Evolutionary conservation across 2,888 invertebrate genomes (phyloP), one percentile per base, ranked within the genome.

Genomic region (Dryadula phaetusa): DNA sequence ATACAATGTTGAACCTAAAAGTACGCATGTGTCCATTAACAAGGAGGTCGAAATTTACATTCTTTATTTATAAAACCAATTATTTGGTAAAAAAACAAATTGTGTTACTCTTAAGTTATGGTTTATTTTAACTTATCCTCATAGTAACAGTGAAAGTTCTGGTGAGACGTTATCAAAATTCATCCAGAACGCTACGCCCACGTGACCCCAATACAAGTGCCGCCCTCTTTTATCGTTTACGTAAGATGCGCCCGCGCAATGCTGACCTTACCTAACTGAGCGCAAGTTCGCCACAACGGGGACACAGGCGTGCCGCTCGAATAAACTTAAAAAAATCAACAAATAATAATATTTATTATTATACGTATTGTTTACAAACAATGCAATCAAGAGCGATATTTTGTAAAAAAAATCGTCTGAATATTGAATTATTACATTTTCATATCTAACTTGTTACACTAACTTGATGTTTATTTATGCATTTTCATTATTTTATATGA

Each of bases 211-310:
- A 72, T 73, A 73, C 70, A 64, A 73, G 74, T 76, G 76, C 65
- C 74, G 77, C 79, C 77, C 76, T 79, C 78, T 77, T 73, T 71
- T 73, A 73, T 76, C 72, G 71, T 76, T 84, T 82, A 82, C 80
- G 77, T 81, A 82, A 82, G 76, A 67, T 77, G 77, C 79, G 77
- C 76, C 53, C 63, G 77, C 81, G 80, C 80, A 77, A 77, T 74
- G 84, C 87, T 86, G 87, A 88, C 88, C 88, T 88, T 82, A 83
- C 87, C 78, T 86, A 88, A 87, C 86, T 74, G 80, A 74, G 71
- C 74, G 70, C 79, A 79, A 80, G 84, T 86, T 84, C 77, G 75
- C 76, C 80, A 18, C 18, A 67, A 62, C 60, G 63, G 61, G 40
- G 53, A 64, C 64, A 67, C 65, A 64, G 42, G 37, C 56, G 44